phyloP scores from a whole-genome alignment of 2,113 vertebrate genomes.

The Lates calcarifer region DNA sequence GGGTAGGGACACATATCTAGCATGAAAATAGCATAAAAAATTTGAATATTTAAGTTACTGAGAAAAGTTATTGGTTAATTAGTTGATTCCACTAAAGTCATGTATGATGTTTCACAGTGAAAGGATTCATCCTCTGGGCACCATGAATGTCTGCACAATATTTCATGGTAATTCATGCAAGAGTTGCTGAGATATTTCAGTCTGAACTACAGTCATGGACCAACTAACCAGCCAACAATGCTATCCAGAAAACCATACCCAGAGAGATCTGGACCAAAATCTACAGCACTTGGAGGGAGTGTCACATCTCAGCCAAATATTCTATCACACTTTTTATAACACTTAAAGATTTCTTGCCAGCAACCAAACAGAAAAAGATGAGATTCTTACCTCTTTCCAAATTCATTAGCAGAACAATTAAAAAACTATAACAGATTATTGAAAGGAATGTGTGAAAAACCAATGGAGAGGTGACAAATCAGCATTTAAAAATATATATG shows the following conservation, averaged over 20 bases:
- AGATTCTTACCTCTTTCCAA: background rate
- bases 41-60: too few relatives aligned
- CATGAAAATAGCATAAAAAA: too few relatives aligned
- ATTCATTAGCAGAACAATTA: conserved; percentile 32
- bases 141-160: background rate
- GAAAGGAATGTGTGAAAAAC: conserved; percentile 28
- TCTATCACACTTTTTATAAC: background rate
- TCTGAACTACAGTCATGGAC: background rate
- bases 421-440: conserved; percentile 26
- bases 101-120: too few relatives aligned
- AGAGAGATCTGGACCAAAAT: background rate
- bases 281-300: background rate
- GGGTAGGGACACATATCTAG: too few relatives aligned
- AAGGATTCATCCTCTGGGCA: background rate
- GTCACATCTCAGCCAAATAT: background rate
- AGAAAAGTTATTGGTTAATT: too few relatives aligned
- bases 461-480: background rate
- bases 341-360: background rate
- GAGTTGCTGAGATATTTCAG: background rate
- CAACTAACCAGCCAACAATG: background rate
- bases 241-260: background rate
- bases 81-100: too few relatives aligned
- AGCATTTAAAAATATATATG: background rate
- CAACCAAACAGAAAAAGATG: background rate
- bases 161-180: background rate